phyloP scores from a whole-genome alignment of 2,797 vertebrate species.

The Sarcoramphus papa region DNA sequence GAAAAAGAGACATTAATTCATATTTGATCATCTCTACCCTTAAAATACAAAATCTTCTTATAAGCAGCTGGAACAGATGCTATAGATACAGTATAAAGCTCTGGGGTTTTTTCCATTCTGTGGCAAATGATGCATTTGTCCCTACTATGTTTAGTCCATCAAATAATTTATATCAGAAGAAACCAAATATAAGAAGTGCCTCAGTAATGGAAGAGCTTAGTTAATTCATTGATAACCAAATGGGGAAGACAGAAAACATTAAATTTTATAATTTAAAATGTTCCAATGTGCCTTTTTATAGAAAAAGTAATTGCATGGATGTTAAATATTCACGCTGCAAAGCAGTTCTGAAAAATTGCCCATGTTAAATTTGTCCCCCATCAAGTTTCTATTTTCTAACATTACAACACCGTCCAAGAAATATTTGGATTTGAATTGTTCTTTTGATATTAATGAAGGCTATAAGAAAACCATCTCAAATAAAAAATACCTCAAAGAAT shows the following conservation, averaged over 20 bases:
- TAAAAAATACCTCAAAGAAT: slow-evolving; percentile 32
- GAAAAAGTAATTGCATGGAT: slow-evolving; percentile 20
- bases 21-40: neutral
- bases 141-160: neutral
- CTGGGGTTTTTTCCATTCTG: neutral
- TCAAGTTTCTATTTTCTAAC: slow-evolving; percentile 42
- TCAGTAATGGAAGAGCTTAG: neutral
- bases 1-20: neutral
- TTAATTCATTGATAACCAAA: slow-evolving; percentile 32
- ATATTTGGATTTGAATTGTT: slow-evolving; percentile 36
- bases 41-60: neutral
- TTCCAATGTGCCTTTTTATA: slow-evolving; percentile 34
- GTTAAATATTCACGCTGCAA: slow-evolving; percentile 44
- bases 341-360: slow-evolving; percentile 23
- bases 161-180: neutral
- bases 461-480: slow-evolving; percentile 38
- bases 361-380: slow-evolving; percentile 19
- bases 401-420: neutral
- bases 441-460: slow-evolving; percentile 41
- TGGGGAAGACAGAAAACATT: slow-evolving; percentile 17
- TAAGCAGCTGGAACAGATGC: neutral
- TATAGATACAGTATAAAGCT: neutral
- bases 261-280: slow-evolving; percentile 31
- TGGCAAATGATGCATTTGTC: neutral
- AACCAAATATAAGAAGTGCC: slow-evolving; percentile 15